Base-by-base conservation (phyloP, 2,113 vertebrate species). In the Nyctibius bracteatus region DNA sequence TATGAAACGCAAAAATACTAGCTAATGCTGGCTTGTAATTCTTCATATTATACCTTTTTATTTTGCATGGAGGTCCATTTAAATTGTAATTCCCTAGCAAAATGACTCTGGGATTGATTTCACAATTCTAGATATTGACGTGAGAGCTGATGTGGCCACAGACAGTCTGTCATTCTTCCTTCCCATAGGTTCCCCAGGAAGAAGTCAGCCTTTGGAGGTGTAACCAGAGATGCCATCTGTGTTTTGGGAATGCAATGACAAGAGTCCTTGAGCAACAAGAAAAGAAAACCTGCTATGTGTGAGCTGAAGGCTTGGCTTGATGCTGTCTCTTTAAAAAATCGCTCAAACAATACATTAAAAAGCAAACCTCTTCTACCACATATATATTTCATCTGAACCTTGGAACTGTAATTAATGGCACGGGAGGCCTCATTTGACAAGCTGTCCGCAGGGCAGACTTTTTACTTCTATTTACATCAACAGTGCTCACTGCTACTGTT, bases 381-480 rank as follows among this genome's bases (percentile, higher is more conserved):
- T 88, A 49, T 51, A 72, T 86, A 88, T 96, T 97, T 94, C 82
- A 81, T 90, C 87, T 95, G 70, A 77, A 92, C 62, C 87, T 95
- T 72, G 71, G 49, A 95, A 92, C 73, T 81, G 70, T 96, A 95
- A 94, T 96, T 96, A 79, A 88, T 86, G 62, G 49, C 89, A 47
- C 52, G 25, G 25, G 75, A 86, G 71, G 52, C 51, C 91, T 89
- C 83, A 51, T 85, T 58, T 66, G 80, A 87, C 92, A 92, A 83
- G 73, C 77, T 92, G 51, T 86, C 85, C 35, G 67, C 39, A 15
- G 71, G 86, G 87, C 92, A 88, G 92, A 91, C 70, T 93, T 93
- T 95, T 94, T 96, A 82, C 84, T 93, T 97, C 93, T 92, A 81
- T 94, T 94, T 92, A 74, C 74, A 89, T 59, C 75, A 46, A 77